phyloP scores from a whole-genome alignment of 92 coral and sea anemone genomes.

The Bergia sp. region DNA sequence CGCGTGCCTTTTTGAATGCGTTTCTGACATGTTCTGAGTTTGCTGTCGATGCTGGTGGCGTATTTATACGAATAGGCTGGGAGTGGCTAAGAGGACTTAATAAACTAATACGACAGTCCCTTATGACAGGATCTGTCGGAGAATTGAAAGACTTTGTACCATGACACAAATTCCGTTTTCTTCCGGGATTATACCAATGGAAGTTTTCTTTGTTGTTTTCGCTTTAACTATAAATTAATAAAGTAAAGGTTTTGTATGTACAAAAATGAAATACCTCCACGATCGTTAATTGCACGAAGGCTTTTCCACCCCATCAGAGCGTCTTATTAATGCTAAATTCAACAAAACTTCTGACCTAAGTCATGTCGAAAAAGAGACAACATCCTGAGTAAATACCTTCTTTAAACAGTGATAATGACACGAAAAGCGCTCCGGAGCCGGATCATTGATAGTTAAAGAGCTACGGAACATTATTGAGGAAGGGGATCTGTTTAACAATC shows the following conservation, averaged over 20 bases:
- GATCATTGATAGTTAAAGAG: slow-evolving; percentile 43
- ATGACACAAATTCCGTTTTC: slow-evolving; percentile 44
- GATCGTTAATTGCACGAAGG: slow-evolving; percentile 1
- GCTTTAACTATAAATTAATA: background rate
- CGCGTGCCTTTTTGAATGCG: background rate
- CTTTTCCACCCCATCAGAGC: background rate
- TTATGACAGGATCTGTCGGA: slow-evolving; percentile 39
- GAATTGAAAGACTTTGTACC: slow-evolving; percentile 23
- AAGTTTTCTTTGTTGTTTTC: slow-evolving; percentile 22
- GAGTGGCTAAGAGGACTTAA: slow-evolving; percentile 60
- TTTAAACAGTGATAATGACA: slow-evolving; percentile 9
- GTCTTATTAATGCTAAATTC: slow-evolving; percentile 18
- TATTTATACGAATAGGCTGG: slow-evolving; percentile 60
- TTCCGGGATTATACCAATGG: slow-evolving; percentile 38
- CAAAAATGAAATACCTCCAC: slow-evolving; percentile 21
- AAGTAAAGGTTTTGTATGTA: slow-evolving; percentile 25
- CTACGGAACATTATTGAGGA: background rate
- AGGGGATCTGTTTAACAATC: slow-evolving; percentile 15
- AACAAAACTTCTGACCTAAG: slow-evolving; percentile 10
- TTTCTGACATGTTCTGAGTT: slow-evolving; percentile 24
- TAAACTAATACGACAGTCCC: slow-evolving; percentile 18
- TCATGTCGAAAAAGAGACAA: slow-evolving; percentile 7
- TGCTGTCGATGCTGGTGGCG: slow-evolving; percentile 22
- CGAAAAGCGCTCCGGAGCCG: slow-evolving; percentile 4
- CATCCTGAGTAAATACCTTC: background rate